Conservation (phyloP, 2,797 vertebrate genomes). For the Psittacula derbiana region DNA sequence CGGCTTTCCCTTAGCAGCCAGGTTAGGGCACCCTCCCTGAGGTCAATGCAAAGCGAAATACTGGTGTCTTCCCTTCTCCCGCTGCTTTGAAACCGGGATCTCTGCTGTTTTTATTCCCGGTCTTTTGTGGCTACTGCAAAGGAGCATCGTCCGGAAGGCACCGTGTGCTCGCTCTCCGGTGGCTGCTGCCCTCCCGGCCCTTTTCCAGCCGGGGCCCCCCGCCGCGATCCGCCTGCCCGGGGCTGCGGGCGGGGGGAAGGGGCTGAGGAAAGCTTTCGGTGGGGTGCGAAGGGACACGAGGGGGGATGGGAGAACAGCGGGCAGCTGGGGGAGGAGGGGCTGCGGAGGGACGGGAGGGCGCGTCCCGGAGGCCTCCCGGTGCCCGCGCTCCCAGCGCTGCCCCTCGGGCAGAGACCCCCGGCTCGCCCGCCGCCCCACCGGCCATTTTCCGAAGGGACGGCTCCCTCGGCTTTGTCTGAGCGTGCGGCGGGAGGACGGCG, state of each 20-base stretch:
- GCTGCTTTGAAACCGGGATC: neutral
- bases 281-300: neutral
- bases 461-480: neutral
- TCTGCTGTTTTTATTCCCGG: neutral
- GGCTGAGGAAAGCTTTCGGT: neutral
- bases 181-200: neutral
- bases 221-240: neutral
- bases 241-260: neutral
- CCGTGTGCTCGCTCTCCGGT: neutral
- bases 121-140: constrained; percentile 7
- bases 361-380: neutral
- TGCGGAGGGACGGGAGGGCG: neutral
- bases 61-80: neutral
- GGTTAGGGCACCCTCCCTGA: neutral
- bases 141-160: constrained; percentile 28
- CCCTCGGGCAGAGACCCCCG: neutral
- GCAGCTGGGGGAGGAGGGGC: neutral
- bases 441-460: neutral
- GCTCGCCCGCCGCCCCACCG: neutral
- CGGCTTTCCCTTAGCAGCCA: neutral
- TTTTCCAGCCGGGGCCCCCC: neutral
- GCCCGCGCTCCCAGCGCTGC: neutral
- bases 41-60: neutral
- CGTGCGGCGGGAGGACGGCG: neutral
- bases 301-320: neutral